A percentile compares a stretch with the other conserved stretches of the same genome.
Conservation (phyloP, 1,140 invertebrate species). For the Drosophila jambulina region DNA sequence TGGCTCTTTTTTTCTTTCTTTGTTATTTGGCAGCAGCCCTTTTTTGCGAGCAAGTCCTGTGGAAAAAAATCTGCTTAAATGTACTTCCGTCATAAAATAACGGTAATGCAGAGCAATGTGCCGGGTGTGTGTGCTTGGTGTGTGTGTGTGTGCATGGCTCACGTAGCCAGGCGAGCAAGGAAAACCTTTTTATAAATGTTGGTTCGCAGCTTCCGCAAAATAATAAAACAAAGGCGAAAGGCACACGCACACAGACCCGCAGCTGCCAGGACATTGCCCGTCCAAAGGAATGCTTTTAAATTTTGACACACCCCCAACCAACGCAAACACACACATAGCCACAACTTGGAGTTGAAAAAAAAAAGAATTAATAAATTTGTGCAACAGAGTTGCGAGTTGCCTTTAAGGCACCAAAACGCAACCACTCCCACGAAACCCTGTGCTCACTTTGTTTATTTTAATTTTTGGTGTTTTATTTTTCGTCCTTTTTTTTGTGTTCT, state of each 20-base stretch:
- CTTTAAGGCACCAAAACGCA: slow-evolving; percentile 49
- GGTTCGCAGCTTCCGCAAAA: slow-evolving; percentile 70
- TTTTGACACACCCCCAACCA: slow-evolving; percentile 45
- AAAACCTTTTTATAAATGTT: slow-evolving; percentile 83
- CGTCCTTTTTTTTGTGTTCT: slow-evolving; percentile 11
- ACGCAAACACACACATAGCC: slow-evolving; percentile 26
- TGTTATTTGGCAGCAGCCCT: slow-evolving; percentile 46
- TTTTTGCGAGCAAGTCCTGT: slow-evolving; percentile 33
- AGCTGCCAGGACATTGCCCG: slow-evolving; percentile 55
- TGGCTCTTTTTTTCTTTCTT: slow-evolving; percentile 16
- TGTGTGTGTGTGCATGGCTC: slow-evolving; percentile 43
- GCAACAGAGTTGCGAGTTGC: slow-evolving; percentile 43
- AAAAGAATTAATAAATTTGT: slow-evolving; percentile 65
- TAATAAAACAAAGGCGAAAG: slow-evolving; percentile 72
- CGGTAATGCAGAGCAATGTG: slow-evolving; percentile 74
- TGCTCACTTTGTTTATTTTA: slow-evolving; percentile 49
- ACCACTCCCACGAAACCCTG: slow-evolving; percentile 18
- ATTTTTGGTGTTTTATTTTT: slow-evolving; percentile 10
- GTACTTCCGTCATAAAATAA: slow-evolving; percentile 83
- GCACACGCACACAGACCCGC: slow-evolving; percentile 33
- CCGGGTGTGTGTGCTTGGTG: slow-evolving; percentile 27
- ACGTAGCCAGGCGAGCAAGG: slow-evolving; percentile 71
- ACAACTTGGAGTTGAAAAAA: slow-evolving; percentile 18
- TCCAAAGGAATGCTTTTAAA: slow-evolving; percentile 65
- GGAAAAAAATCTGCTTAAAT: slow-evolving; percentile 77